A percentile compares a stretch with the other conserved stretches of the same genome.
Conservation (phyloP, 2,888 invertebrate genomes). For the Nemoura dubitans region DNA sequence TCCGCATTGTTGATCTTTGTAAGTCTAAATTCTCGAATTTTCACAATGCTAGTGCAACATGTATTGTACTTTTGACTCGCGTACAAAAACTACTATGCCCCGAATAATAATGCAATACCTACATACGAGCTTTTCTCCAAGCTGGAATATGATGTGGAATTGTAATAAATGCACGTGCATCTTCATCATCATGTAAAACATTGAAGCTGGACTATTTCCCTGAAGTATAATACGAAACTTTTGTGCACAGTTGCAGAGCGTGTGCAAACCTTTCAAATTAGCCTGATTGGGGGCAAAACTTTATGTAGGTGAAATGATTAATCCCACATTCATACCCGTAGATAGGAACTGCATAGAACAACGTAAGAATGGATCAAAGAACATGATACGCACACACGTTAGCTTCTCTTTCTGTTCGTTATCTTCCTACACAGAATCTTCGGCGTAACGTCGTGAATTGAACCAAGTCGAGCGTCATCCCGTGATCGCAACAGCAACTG, state of each 20-base stretch:
- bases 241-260: not conserved
- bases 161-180: not conserved
- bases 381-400: not conserved
- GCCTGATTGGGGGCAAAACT: not conserved
- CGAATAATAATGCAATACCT: not conserved
- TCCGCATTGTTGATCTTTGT: not conserved
- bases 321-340: too few species aligned
- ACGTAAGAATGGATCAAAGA: not conserved
- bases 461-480: not conserved
- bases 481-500: not conserved
- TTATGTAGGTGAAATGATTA: not conserved
- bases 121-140: not conserved
- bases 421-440: not conserved
- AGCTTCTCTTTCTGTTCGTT: not conserved
- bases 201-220: slow-evolving; percentile 1
- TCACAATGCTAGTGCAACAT: not conserved
- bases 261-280: not conserved
- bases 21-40: not conserved
- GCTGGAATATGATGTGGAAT: not conserved
- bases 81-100: not conserved
- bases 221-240: not conserved
- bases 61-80: not conserved
- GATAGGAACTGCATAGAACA: not conserved
- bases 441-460: not conserved
- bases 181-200: not conserved